Conservation (phyloP, 1,140 invertebrate genomes). For the Pseudomyrmex dendroicus region DNA sequence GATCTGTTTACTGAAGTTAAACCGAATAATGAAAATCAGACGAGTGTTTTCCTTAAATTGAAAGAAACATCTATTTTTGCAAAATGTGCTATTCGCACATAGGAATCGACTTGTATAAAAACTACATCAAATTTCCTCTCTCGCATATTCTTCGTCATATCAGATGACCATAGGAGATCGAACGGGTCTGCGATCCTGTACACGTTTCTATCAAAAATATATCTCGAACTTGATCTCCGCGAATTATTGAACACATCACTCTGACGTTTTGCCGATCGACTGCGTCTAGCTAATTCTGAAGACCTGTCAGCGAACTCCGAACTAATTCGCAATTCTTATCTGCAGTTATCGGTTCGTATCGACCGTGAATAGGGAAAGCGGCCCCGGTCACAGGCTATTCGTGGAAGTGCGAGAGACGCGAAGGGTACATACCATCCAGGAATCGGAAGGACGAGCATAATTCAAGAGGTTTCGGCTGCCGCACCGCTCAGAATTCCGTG, state of each 20-base stretch:
- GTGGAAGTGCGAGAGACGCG: neutral
- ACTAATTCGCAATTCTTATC: constrained; percentile 41
- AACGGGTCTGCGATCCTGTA: neutral
- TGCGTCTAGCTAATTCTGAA: neutral
- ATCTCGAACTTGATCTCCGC: neutral
- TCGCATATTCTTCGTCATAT: neutral
- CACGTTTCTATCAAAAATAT: neutral
- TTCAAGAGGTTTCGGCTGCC: constrained; percentile 66
- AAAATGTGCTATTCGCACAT: neutral
- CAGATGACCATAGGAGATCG: neutral
- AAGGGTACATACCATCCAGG: constrained; percentile 51
- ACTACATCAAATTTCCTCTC: neutral
- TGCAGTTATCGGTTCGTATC: constrained; percentile 47
- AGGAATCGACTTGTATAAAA: neutral
- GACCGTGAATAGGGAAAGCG: constrained; percentile 41
- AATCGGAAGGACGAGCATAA: constrained; percentile 59
- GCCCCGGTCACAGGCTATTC: neutral
- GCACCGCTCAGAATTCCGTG: constrained; percentile 41
- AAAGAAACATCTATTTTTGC: constrained; percentile 5
- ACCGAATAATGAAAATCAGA: neutral
- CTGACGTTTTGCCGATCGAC: constrained; percentile 1
- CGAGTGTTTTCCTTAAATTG: neutral
- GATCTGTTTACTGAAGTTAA: neutral
- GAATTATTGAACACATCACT: constrained; percentile 15
- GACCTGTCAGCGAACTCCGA: constrained; percentile 12